phyloP scores from a whole-genome alignment of 1,140 invertebrate species.

The Penaeus japonicus region DNA sequence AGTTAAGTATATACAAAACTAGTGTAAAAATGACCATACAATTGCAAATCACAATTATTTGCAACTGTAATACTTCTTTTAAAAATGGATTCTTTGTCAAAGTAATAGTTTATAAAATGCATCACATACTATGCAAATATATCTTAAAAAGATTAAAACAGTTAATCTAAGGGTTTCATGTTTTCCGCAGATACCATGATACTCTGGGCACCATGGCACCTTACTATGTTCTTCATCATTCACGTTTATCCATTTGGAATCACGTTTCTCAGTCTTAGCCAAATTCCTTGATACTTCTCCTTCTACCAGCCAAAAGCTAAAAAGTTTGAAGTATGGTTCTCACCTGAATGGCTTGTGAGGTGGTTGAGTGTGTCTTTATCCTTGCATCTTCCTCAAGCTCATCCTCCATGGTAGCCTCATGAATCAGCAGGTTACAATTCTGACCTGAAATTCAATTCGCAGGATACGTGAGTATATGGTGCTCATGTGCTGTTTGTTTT shows the following conservation, averaged over 20 bases:
- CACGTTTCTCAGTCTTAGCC: neutral
- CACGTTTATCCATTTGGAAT: too few species aligned
- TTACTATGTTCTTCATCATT: too few species aligned
- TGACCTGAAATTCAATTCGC: slow-evolving; percentile 67
- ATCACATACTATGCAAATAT: too few species aligned
- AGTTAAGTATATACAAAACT: neutral
- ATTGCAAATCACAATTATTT: too few species aligned
- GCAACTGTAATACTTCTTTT: neutral
- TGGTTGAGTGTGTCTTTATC: slow-evolving; percentile 85
- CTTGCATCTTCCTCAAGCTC: slow-evolving; percentile 79
- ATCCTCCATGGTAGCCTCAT: slow-evolving; percentile 98
- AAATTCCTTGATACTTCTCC: neutral
- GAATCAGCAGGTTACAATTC: slow-evolving; percentile 89
- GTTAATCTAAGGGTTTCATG: too few species aligned
- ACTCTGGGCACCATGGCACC: too few species aligned
- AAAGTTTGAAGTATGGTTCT: neutral
- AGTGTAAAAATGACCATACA: too few species aligned
- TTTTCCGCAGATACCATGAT: neutral
- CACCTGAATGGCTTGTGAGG: slow-evolving; percentile 58
- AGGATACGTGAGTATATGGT: neutral
- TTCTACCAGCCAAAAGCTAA: neutral
- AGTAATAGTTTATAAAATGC: too few species aligned
- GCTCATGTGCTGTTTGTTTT: neutral
- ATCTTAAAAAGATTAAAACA: too few species aligned
- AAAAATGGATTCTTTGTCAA: neutral